Evolutionary conservation across 2,797 vertebrate species (phyloP).

Genomic region (Parauchenoglanis ngamensis): DNA sequence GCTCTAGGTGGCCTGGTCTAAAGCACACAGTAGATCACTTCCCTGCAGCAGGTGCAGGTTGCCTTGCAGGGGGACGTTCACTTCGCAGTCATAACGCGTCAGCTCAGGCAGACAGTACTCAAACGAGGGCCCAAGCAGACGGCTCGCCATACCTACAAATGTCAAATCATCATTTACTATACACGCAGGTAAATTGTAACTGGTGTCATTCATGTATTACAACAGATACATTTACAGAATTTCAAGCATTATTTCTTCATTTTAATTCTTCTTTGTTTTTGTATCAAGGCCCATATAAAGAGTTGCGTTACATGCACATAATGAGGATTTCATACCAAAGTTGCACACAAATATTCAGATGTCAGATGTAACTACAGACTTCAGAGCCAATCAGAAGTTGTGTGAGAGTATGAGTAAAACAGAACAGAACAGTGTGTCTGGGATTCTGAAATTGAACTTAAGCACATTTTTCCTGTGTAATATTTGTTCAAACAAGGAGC

Average conservation of each 20-base stretch:
- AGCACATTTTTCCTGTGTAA: not conserved
- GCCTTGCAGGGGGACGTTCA: slow-evolving; percentile 90
- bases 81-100: slow-evolving; percentile 98
- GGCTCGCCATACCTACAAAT: slow-evolving; percentile 81
- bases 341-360: not conserved
- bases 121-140: slow-evolving; percentile 85
- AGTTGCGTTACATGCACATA: not conserved
- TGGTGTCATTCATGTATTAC: slow-evolving; percentile 2
- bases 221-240: not conserved
- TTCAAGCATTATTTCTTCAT: not conserved
- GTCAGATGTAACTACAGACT: not conserved
- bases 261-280: not conserved
- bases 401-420: not conserved
- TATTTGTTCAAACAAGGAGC: not conserved
- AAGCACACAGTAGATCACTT: slow-evolving; percentile 89
- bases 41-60: slow-evolving; percentile 93
- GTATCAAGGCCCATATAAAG: not conserved
- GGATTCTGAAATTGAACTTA: not conserved
- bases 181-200: not conserved
- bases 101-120: slow-evolving; percentile 89
- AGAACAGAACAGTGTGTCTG: not conserved
- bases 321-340: not conserved
- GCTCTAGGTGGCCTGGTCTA: slow-evolving; percentile 80
- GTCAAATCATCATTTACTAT: slow-evolving; percentile 13
- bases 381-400: not conserved